Evolutionary conservation across 2,797 vertebrate genomes (phyloP).

Genomic region (Lycodopsis pacificus): DNA sequence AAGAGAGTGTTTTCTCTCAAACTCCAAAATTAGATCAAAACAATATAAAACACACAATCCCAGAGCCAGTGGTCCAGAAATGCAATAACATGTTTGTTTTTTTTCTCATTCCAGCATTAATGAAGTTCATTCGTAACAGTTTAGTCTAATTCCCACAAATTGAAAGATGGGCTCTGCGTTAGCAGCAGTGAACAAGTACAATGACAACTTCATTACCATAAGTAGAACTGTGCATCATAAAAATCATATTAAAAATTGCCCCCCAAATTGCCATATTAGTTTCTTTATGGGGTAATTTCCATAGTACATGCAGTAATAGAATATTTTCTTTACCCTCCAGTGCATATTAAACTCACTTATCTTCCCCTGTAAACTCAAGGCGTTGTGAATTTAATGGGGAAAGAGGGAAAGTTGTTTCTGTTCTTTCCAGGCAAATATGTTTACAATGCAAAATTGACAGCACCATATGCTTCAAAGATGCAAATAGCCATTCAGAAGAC

Average conservation of each 20-base stretch:
- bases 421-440: constrained; percentile 63
- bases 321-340: constrained; percentile 99
- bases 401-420: constrained; percentile 73
- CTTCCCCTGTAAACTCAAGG: constrained; percentile 96
- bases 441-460: constrained; percentile 58
- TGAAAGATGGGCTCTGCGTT: constrained; percentile 92
- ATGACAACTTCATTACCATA: constrained; percentile 99
- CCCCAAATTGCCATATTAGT: constrained; percentile 98
- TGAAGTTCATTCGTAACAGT: constrained; percentile 89
- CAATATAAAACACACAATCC: constrained; percentile 83
- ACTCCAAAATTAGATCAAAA: constrained; percentile 86
- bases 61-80: constrained; percentile 80
- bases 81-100: constrained; percentile 81
- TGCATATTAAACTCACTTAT: constrained; percentile 99
- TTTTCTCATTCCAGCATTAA: constrained; percentile 84
- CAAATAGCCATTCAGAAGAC: constrained; percentile 39
- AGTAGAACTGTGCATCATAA: constrained; percentile 98
- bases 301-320: constrained; percentile 97
- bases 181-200: constrained; percentile 96
- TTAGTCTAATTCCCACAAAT: constrained; percentile 90
- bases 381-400: constrained; percentile 84
- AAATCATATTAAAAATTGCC: constrained; percentile 99
- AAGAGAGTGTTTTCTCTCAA: constrained; percentile 76
- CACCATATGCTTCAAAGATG: constrained; percentile 41
- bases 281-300: constrained; percentile 99